Evolutionary conservation across 2,888 invertebrate species (phyloP).

Genomic region (Biston betularia): DNA sequence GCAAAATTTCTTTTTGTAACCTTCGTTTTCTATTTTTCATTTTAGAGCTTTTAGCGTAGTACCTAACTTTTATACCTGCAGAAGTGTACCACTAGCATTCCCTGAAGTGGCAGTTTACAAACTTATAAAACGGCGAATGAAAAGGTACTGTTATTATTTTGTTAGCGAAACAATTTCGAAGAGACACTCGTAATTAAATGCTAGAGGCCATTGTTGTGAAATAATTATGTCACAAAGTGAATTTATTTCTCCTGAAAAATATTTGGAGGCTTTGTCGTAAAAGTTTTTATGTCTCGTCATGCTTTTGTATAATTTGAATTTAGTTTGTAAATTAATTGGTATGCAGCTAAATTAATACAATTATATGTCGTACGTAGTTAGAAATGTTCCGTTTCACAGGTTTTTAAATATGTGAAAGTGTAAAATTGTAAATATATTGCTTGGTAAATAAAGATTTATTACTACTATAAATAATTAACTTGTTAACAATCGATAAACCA

Average conservation of each 20-base stretch:
- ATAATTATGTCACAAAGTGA: constrained; percentile 28
- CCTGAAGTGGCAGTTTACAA: constrained; percentile 4
- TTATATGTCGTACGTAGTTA: not conserved
- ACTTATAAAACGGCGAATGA: constrained; percentile 15
- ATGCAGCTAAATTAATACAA: not conserved
- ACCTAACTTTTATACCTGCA: not conserved
- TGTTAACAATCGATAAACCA: too few species aligned
- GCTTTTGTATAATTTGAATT: not conserved
- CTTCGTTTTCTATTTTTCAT: not conserved
- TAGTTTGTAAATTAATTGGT: not conserved
- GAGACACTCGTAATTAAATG: constrained; percentile 37
- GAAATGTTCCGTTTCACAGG: too few species aligned
- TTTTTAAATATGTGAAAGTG: too few species aligned
- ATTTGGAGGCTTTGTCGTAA: constrained; percentile 2
- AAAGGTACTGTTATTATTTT: constrained; percentile 38
- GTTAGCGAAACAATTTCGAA: constrained; percentile 38
- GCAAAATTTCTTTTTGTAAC: not conserved
- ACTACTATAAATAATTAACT: too few species aligned
- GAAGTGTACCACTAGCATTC: not conserved
- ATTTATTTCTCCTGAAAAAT: constrained; percentile 25
- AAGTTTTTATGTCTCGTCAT: not conserved
- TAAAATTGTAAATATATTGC: too few species aligned
- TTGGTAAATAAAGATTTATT: too few species aligned
- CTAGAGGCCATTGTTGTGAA: constrained; percentile 33
- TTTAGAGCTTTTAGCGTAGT: not conserved